Percentiles rank a stretch among this genome's conserved stretches.
Conservation (phyloP, 2,113 vertebrate species). For the Bathybates hornii region DNA sequence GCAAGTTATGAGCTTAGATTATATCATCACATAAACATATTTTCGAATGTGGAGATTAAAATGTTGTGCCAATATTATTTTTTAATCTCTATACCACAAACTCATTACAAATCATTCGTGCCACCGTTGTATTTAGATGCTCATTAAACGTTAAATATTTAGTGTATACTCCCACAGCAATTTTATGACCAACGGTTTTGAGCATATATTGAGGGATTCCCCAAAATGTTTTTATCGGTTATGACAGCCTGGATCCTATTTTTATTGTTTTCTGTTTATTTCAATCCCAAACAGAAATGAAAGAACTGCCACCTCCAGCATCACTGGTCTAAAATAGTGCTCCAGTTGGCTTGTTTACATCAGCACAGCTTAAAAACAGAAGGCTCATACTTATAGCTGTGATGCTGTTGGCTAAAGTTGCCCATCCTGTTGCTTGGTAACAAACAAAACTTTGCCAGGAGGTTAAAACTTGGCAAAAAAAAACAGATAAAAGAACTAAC, state of each 20-base stretch:
- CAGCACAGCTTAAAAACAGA: background rate
- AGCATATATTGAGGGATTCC: background rate
- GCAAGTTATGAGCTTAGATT: background rate
- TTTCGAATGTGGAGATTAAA: background rate
- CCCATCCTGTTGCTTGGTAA: background rate
- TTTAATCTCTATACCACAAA: background rate
- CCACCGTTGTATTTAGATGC: background rate
- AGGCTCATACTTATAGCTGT: background rate
- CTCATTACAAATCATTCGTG: background rate
- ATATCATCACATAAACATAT: background rate
- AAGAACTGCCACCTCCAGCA: slow-evolving; percentile 20
- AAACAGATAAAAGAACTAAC: background rate
- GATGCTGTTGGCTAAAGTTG: background rate
- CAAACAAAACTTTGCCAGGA: background rate
- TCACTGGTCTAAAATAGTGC: background rate
- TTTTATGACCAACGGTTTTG: background rate
- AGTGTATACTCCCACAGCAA: background rate
- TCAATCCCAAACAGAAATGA: background rate
- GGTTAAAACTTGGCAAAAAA: background rate
- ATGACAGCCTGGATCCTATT: background rate
- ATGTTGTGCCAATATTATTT: background rate
- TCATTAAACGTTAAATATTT: background rate
- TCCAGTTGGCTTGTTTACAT: slow-evolving; percentile 9
- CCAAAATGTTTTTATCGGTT: background rate
- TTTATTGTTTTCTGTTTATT: background rate